These are phyloP conservation scores for Lathamus discolor DNA, from an alignment of 2,113 vertebrate genomes.

Conservation along the genomic window DNA sequence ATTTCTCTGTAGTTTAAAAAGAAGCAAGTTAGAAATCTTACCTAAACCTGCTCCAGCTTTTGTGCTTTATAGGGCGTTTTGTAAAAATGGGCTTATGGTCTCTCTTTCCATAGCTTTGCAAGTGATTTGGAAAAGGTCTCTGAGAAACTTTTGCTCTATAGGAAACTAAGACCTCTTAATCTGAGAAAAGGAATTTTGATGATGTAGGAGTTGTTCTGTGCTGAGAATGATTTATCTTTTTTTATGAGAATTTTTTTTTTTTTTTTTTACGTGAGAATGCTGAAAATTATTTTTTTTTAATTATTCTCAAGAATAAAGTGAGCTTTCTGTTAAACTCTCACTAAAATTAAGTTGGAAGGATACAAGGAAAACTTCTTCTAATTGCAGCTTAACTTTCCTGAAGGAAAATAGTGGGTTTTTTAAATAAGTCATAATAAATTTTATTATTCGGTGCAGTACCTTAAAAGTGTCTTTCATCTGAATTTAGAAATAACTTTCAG, in stretches of 20 bases:
- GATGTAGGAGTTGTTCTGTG: neutral
- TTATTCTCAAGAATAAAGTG: neutral
- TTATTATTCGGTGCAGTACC: neutral
- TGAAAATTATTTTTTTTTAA: neutral
- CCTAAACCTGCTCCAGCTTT: neutral
- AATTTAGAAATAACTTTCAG: neutral
- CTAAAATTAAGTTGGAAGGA: neutral
- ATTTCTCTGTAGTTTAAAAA: neutral
- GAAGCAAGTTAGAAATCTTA: neutral
- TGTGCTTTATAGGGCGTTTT: neutral
- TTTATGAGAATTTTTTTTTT: neutral
- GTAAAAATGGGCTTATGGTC: neutral
- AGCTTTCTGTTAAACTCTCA: neutral
- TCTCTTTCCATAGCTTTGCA: neutral
- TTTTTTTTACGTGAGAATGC: no score
- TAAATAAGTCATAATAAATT: neutral
- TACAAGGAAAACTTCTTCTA: neutral
- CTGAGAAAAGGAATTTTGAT: neutral
- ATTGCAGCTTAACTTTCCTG: neutral
- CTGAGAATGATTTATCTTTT: neutral
- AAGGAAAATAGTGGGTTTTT: accelerated
- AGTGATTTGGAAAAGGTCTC: neutral
- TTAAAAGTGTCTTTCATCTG: neutral
- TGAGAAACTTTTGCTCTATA: neutral
- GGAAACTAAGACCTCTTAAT: neutral